Evolutionary conservation across 53 echinoderm and acorn worm species (phyloP), one percentile per base, ranked within the genome.

Genomic region (Patiria pectinifera): DNA sequence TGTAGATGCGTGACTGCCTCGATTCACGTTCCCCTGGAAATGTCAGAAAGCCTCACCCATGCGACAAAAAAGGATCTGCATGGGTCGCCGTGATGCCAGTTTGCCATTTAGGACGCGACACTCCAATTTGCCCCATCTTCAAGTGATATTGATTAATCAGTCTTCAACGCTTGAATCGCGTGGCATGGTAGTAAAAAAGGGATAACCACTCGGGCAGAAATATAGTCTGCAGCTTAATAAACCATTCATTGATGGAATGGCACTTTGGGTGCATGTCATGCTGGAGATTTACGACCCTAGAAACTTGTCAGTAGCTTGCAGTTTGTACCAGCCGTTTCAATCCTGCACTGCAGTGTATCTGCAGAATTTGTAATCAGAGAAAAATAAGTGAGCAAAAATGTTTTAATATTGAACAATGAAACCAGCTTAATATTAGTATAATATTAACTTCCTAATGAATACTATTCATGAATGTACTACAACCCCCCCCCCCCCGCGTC

Each of bases 71-170:
- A 21, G 59, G 13, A 25, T 71, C 70, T 35, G 85, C 45, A n/a
- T 85, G 85, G 69, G 71, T 86, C 66, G 10, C 66, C 14, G 15
- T 86, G 19, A 86, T 76, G 61, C 61, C 79, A 88, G 45, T 25
- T 78, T 61, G 88, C 61, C 78, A 88, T 88, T 88, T 78, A 62
- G 78, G 88, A 58, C 18, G 13, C 46, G 59, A 59, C 79, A 14
- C 59, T 88, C 35, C 60, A 77, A 78, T 88, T 61, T 78, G 78
- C 60, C 14, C 21, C 60, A 21, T 60, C 62, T 60, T 62, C 60
- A 44, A 78, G 61, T 61, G 26, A 77, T 44, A 78, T 88, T 78
- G 88, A 79, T 79, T 25, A 78, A 59, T 88, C 59, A 25, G 5
- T 19, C 85, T 11, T 85, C 6, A 14, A 47, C 76, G 74, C 49